phyloP scores from a whole-genome alignment of 1,140 invertebrate species.

The Drosophila bocqueti region DNA sequence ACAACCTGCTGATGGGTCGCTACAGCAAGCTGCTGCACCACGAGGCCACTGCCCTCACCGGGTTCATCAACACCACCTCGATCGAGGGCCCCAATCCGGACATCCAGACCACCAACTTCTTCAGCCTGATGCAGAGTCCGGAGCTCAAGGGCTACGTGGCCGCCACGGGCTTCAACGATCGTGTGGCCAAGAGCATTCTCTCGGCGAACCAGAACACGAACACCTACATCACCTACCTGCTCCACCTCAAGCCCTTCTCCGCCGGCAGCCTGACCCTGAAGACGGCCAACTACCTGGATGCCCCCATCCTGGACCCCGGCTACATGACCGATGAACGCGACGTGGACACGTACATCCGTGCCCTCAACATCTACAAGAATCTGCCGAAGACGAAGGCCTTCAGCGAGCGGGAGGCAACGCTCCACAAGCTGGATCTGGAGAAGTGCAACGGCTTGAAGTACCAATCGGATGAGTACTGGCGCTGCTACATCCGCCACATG shows the following conservation, averaged over 20 bases:
- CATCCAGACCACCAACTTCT: slow-evolving; percentile 84
- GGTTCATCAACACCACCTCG: slow-evolving; percentile 84
- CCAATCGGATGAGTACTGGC: slow-evolving; percentile 88
- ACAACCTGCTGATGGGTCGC: slow-evolving; percentile 76
- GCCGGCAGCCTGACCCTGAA: slow-evolving; percentile 84
- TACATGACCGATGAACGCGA: slow-evolving; percentile 92
- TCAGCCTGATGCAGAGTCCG: slow-evolving; percentile 78
- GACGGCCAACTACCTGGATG: slow-evolving; percentile 78
- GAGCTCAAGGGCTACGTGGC: slow-evolving; percentile 74
- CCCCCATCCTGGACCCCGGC: slow-evolving; percentile 92
- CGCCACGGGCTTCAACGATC: slow-evolving; percentile 85
- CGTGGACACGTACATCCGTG: slow-evolving; percentile 90
- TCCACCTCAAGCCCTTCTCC: slow-evolving; percentile 86
- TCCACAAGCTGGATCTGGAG: slow-evolving; percentile 85
- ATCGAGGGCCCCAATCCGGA: slow-evolving; percentile 83
- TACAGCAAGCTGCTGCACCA: slow-evolving; percentile 78
- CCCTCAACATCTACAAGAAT: slow-evolving; percentile 86
- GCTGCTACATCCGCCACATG: slow-evolving; percentile 88
- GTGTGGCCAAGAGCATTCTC: slow-evolving; percentile 83
- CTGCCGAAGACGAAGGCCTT: slow-evolving; percentile 86
- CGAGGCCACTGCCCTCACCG: slow-evolving; percentile 81
- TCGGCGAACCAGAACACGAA: slow-evolving; percentile 85
- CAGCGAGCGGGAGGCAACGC: slow-evolving; percentile 84
- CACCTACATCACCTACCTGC: slow-evolving; percentile 85
- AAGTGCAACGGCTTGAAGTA: slow-evolving; percentile 85